These are phyloP conservation scores for Halichondria panicea DNA, from an alignment of 37 sponge, comb jelly and placozoan genomes.

Conservation along the genomic window DNA sequence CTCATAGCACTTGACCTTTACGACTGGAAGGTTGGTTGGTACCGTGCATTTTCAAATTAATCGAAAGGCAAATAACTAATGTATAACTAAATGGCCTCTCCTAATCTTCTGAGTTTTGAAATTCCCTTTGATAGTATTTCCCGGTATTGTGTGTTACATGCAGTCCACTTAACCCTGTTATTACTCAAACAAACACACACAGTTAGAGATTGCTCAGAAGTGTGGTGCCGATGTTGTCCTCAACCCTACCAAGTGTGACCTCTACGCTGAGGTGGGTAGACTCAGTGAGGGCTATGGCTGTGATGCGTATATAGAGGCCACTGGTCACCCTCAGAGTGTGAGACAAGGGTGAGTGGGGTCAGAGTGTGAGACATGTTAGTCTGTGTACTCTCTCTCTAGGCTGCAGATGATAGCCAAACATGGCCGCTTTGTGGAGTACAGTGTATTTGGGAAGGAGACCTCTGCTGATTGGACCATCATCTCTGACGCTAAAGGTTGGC, in stretches of 20 bases:
- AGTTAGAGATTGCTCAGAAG: constrained; percentile 69
- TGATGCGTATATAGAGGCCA: constrained; percentile 78
- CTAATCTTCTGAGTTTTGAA: too few species aligned
- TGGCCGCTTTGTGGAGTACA: constrained; percentile 72
- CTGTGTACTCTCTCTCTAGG: constrained; percentile 8
- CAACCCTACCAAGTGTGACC: constrained; percentile 63
- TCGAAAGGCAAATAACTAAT: not conserved
- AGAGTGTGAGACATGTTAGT: not conserved
- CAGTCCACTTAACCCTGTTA: too few species aligned
- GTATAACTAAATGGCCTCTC: too few species aligned
- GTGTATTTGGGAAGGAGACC: constrained; percentile 71
- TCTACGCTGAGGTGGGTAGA: constrained; percentile 49
- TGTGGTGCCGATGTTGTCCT: constrained; percentile 74
- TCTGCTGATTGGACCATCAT: constrained; percentile 78
- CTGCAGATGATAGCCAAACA: constrained; percentile 54
- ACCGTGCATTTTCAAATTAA: not conserved
- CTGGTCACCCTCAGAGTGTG: constrained; percentile 65
- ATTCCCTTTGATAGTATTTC: too few species aligned
- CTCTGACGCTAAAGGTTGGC: constrained; percentile 61
- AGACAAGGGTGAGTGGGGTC: constrained; percentile 60
- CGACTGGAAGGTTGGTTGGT: constrained; percentile 87
- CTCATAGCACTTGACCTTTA: constrained; percentile 71
- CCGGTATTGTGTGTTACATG: too few species aligned
- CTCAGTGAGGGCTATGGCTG: constrained; percentile 71
- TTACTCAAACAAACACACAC: too few species aligned